A percentile compares a stretch with the other conserved stretches of the same genome.
These are phyloP conservation scores for Netelia inedita DNA, from an alignment of 2,888 invertebrate species.

Conservation along the genomic window DNA sequence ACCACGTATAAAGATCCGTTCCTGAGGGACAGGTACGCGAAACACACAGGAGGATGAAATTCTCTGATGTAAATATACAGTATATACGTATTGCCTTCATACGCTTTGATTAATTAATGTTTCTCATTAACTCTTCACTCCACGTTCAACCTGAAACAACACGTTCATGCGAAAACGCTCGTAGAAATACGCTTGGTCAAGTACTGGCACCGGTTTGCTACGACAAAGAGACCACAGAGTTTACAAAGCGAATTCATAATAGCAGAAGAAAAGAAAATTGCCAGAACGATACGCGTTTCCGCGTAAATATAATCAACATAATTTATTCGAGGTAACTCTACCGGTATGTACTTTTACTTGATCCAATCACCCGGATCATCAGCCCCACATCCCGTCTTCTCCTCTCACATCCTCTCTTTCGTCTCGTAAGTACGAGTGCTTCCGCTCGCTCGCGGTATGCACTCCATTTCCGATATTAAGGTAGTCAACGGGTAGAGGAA, in stretches of 20 bases:
- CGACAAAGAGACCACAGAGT: no score
- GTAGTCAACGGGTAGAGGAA: constrained; percentile 3
- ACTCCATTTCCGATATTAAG: constrained; percentile 63
- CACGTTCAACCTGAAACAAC: background rate
- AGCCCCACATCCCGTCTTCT: background rate
- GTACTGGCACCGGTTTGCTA: no score
- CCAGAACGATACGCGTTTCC: background rate
- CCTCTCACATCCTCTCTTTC: constrained; percentile 21
- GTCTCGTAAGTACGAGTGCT: constrained; percentile 14
- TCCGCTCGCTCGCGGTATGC: constrained; percentile 36
- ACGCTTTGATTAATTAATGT: constrained; percentile 6
- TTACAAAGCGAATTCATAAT: no score
- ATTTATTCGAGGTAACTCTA: background rate
- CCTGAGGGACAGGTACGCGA: no score
- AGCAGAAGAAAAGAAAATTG: background rate
- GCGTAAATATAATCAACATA: background rate
- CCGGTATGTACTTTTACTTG: background rate
- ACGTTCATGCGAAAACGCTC: background rate
- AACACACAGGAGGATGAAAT: no score
- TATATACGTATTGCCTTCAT: no score
- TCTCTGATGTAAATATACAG: no score
- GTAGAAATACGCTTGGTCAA: no score
- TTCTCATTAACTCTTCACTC: background rate
- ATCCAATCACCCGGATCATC: background rate
- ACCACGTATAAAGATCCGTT: no score